phyloP scores from a whole-genome alignment of 2,113 vertebrate genomes.

The Suncus etruscus region DNA sequence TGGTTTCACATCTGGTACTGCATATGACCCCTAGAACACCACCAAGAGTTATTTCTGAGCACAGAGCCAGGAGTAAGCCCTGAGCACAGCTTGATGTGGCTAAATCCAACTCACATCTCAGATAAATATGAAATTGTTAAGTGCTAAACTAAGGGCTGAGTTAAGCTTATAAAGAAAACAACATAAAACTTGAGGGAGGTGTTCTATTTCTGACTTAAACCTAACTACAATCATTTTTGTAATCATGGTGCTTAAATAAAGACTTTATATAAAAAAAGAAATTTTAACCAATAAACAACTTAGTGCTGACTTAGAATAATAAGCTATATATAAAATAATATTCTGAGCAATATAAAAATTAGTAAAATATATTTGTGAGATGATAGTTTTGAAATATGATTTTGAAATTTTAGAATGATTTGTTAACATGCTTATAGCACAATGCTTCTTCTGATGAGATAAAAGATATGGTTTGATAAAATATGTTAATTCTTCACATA shows the following conservation, averaged over 20 bases:
- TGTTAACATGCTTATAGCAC: neutral
- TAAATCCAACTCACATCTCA: no score
- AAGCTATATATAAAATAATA: neutral
- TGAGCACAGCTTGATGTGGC: no score
- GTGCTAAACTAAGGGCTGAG: neutral
- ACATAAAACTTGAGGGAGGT: neutral
- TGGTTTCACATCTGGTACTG: no score
- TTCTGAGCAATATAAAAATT: neutral
- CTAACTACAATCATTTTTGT: no score
- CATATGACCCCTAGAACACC: no score
- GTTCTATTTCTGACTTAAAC: no score
- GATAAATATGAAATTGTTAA: constrained; percentile 4
- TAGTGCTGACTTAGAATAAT: constrained; percentile 9
- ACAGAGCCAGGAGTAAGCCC: no score
- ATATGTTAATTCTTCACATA: neutral
- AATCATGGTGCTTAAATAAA: no score
- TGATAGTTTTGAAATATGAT: neutral
- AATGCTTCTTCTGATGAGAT: neutral
- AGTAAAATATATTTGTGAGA: neutral
- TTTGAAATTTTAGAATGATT: constrained; percentile 15
- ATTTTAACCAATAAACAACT: neutral
- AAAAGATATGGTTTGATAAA: neutral
- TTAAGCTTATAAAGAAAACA: neutral
- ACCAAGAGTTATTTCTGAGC: no score
- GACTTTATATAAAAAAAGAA: no score